Evolutionary conservation across 2,888 invertebrate genomes (phyloP), one percentile per base, ranked within the genome.

Genomic region (Caenorhabditis doughertyi): DNA sequence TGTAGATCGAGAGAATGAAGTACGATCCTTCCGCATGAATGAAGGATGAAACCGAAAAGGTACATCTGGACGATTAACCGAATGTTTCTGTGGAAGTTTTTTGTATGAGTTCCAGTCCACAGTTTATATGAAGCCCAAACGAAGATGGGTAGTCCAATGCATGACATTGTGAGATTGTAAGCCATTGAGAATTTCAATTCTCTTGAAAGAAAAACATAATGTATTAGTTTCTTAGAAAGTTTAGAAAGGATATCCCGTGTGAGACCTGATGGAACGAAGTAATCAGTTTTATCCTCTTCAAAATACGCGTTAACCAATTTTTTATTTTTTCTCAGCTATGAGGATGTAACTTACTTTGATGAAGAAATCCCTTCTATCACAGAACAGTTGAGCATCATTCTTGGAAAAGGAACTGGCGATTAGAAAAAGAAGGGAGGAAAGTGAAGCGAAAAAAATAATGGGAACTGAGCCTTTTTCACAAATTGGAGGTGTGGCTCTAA

Each of bases 1-100:
- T 32, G 47, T 18, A 80, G 55, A 32, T 80, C 80, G 3, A 80
- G 27, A 4, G 68, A 25, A 42, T 80, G 80, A n/a, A 80, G 72
- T 0, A 68, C 60, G 0, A 53, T 21, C 21, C 80, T 51, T 11
- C 79, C 73, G 13, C 3, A 35, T 23, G 72, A 73, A 53, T 80
- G 79, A 3, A 80, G 3, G 1, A 60, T 21, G 42, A 80, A 80
- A 8, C 79, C 79, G 27, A 60, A 23, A 0, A 80, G 67, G 49
- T 80, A 62, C 56, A 67, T 67, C 51, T 72, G 72, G 2, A 60
- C 18, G 25, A 80, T 51, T 3, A 67, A 1, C 3, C 51, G 56
- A 3, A 77, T 18, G 27, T 77, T 77, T 23, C 5, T 42, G 32
- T 77, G 58, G 62, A 77, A 77, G 11, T 3, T 32, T 18, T 49